These are phyloP conservation scores for Pachycephus smyrnensis DNA, from an alignment of 2,888 invertebrate genomes.

Conservation along the genomic window DNA sequence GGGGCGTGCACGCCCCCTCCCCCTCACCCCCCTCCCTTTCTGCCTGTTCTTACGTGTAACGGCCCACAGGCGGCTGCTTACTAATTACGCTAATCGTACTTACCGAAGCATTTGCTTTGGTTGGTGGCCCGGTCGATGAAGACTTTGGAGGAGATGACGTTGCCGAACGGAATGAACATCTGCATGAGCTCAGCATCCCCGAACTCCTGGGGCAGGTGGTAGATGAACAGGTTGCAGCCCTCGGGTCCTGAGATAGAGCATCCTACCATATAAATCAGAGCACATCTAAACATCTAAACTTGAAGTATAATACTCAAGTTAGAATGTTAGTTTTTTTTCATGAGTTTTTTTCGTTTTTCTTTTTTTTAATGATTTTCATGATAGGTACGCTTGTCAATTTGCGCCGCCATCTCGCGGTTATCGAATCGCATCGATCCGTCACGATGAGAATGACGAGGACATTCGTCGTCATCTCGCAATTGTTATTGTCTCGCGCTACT, in stretches of 20 bases:
- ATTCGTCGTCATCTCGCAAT: too few species aligned
- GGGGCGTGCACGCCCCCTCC: not conserved
- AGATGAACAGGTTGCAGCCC: conserved; percentile 99
- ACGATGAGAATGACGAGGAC: too few species aligned
- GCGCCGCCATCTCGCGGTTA: not conserved
- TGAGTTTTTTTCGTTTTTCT: conserved; percentile 48
- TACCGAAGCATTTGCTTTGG: conserved; percentile 99
- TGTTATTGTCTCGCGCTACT: not conserved
- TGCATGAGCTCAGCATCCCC: conserved; percentile 99
- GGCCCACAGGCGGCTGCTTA: not conserved
- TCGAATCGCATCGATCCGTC: too few species aligned
- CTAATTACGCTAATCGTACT: conserved; percentile 63
- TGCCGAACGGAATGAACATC: conserved; percentile 99
- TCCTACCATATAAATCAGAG: conserved; percentile 74
- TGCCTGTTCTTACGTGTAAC: not conserved
- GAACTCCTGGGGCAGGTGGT: conserved; percentile 99
- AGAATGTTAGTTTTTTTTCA: conserved; percentile 58
- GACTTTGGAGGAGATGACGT: conserved; percentile 99
- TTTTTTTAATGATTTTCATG: not conserved
- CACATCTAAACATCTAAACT: conserved; percentile 68
- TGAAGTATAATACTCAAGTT: conserved; percentile 67
- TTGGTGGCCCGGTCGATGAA: conserved; percentile 99
- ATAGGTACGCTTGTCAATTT: not conserved
- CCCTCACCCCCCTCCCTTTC: not conserved
- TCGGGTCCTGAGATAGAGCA: conserved; percentile 98